A percentile compares a stretch with the other conserved stretches of the same genome.
These are phyloP conservation scores for Pantelozetes paolii DNA, from an alignment of 2,888 invertebrate species.

Conservation along the genomic window DNA sequence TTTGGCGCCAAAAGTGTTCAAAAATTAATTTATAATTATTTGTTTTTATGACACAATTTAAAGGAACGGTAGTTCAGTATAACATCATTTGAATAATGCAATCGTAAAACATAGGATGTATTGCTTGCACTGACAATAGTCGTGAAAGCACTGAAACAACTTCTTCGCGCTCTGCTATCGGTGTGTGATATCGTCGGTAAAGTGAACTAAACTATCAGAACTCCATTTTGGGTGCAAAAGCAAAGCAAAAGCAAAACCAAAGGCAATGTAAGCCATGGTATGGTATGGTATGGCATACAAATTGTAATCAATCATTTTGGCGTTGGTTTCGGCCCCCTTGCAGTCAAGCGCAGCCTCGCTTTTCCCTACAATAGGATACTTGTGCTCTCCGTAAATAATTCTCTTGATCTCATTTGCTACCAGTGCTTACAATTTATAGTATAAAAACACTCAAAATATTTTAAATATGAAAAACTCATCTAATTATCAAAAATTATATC, in stretches of 20 bases:
- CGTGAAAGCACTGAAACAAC: not conserved
- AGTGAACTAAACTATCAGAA: conserved; percentile 7
- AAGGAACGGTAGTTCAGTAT: not conserved
- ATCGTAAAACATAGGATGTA: not conserved
- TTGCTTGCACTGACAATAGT: conserved; percentile 30
- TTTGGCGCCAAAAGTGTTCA: conserved; percentile 29
- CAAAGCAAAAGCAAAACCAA: conserved; percentile 34
- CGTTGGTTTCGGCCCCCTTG: conserved; percentile 24
- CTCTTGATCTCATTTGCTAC: conserved; percentile 6
- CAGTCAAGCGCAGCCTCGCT: conserved; percentile 31
- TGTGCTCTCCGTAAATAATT: conserved; percentile 31
- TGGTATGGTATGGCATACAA: no score
- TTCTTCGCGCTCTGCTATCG: conserved; percentile 26
- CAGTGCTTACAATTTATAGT: conserved; percentile 16
- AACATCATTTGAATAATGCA: not conserved
- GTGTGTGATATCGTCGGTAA: conserved; percentile 7
- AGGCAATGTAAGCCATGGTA: conserved; percentile 34
- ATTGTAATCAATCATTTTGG: conserved; percentile 36
- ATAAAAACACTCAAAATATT: conserved; percentile 7
- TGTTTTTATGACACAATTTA: conserved; percentile 18
- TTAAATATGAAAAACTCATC: not conserved
- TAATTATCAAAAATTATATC: conserved; percentile 23
- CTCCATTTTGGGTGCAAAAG: conserved; percentile 36
- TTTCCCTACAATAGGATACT: conserved; percentile 28
- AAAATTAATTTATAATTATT: not conserved